Evolutionary conservation across 2,888 invertebrate species (phyloP), one percentile per base, ranked within the genome.

Genomic region (Archips crataeganus): DNA sequence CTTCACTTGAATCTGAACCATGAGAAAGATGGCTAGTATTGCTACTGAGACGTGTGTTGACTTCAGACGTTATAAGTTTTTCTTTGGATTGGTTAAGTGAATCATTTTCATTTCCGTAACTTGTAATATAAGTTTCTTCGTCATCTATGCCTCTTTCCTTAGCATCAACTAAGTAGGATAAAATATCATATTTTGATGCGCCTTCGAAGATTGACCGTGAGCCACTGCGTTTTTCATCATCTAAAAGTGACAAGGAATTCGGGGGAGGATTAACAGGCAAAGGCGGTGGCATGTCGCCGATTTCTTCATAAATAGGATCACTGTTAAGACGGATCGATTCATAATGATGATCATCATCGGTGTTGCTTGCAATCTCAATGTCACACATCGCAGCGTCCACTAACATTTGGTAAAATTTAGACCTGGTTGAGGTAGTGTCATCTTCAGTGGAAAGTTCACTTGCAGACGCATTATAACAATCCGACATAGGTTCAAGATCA

Each of bases 101-200:
- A 79, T 94, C 95, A 77, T 89, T 93, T 61, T 95, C 94, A 82
- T 93, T 94, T 61, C 90, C 94, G 78, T 96, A 95, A 80, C 91
- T 95, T 79, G 95, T 96, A 39, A 96, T 96, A 79, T 97, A 97
- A n/a, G 95, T 94, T 85, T 97, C 97, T 90, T 97, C 97, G 72
- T 96, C 95, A 79, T 96, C 95, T 72, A 97, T 95, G 5, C 97
- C 97, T 77, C 97, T 94, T 88, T 97, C 97, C 91, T 97, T 97
- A 75, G 98, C 97, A 87, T 98, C 98, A 75, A 98, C 98, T 77
- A 98, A 94, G 85, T 98, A 98, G 75, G 97, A 98, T 67, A 98
- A 94, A 81, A 98, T 97, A 84, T 98, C 98, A 83, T 98, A 98
- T 87, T 98, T 98, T 13, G 98, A 97, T 74, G 97, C 97, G 67